Evolutionary conservation across 2,888 invertebrate genomes (phyloP).

Genomic region (Cryptocheilus praepositus): DNA sequence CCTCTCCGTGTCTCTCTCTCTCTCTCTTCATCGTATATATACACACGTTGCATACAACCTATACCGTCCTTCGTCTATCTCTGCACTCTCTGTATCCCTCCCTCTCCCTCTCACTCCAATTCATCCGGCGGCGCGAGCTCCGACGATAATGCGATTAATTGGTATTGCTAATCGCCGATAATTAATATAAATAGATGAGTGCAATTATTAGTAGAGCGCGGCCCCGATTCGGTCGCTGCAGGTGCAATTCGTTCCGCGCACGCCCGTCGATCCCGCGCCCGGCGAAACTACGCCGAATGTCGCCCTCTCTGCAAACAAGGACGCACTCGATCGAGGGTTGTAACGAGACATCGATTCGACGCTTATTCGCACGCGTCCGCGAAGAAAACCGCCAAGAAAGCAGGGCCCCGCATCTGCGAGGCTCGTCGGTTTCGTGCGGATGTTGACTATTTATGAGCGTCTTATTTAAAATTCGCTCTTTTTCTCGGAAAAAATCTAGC

Average conservation of each 20-base stretch:
- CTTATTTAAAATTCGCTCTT: too few relatives aligned
- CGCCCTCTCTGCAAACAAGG: too few relatives aligned
- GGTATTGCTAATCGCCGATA: constrained; percentile 74
- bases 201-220: constrained; percentile 68
- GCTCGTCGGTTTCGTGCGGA: too few relatives aligned
- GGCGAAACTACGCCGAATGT: too few relatives aligned
- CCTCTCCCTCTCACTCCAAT: constrained; percentile 17
- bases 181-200: constrained; percentile 74
- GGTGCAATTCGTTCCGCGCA: constrained; percentile 47
- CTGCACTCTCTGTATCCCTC: not conserved
- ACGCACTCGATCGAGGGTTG: too few relatives aligned
- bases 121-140: constrained; percentile 34
- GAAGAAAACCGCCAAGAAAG: too few relatives aligned
- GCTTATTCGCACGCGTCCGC: too few relatives aligned
- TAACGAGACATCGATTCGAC: too few relatives aligned
- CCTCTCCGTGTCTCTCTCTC: constrained; percentile 3
- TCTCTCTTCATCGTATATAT: not conserved
- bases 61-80: too few relatives aligned
- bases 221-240: constrained; percentile 46
- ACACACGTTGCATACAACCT: not conserved
- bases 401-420: too few relatives aligned
- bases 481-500: too few relatives aligned
- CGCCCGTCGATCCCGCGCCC: constrained; percentile 27
- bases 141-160: constrained; percentile 74
- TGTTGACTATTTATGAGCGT: too few relatives aligned